Base-by-base conservation (phyloP, 2,113 vertebrate genomes). In the Alethe castanea region DNA sequence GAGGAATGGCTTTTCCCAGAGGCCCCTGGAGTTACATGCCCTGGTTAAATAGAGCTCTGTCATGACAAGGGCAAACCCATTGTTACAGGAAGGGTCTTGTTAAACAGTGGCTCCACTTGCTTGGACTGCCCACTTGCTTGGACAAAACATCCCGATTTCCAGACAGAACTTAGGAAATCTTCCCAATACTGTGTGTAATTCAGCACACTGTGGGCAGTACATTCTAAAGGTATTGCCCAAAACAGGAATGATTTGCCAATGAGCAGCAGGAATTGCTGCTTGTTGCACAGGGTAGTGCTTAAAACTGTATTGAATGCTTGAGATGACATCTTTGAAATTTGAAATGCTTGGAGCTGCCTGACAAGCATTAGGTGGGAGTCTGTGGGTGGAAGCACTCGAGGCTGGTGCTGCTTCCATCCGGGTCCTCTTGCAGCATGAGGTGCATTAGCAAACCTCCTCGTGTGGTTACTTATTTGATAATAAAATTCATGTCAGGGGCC, bases 331-430 rank as follows among this genome's bases (percentile, higher is more conserved):
- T 82, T 70, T 87, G 70, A 38, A 52, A 53, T 64, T 78, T 0
- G 0, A 64, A 54, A 52, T 56, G 22, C 86, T 89, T 45, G n/a
- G 69, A 87, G 66, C 81, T 57, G 62, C 93, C 69, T 95, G 89
- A 80, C 11, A 47, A 91, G 90, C 56, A 15, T 47, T 66, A 66
- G 67, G 94, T 94, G 52, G 90, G 90, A 88, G 88, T 69, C 76
- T 36, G 93, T 83, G 80, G 95, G 93, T 2, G 57, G 81, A 73
- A 77, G 56, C 44, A 28, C 71, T 95, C 5, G 17, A 71, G 82
- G 79, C 85, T 88, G 90, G 33, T 81, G 64, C 71, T 82, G 29
- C 76, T 95, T 57, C 50, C 38, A 4, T 78, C 81, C 4, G 24
- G 59, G 79, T 65, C 81, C 2, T 6, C 61, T 81, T 0, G 6